Conservation (phyloP, 2,888 invertebrate genomes). For the Eupeodes latifasciatus region DNA sequence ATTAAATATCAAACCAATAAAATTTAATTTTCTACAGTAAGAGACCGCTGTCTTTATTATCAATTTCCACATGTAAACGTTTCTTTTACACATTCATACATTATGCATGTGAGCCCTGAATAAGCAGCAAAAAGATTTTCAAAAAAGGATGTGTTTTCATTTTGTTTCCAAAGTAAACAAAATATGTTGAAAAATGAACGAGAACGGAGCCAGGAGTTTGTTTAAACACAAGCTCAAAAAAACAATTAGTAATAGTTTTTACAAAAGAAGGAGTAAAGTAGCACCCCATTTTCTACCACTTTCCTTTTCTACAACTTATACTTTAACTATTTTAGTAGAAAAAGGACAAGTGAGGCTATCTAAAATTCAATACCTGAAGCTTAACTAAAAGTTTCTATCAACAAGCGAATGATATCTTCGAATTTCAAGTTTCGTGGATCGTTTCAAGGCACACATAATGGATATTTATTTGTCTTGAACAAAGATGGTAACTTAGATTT, state of each 20-base stretch:
- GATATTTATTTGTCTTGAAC: neutral
- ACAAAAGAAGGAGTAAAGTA: neutral
- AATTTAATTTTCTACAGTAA: neutral
- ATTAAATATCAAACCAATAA: too few relatives aligned
- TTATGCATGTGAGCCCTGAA: neutral
- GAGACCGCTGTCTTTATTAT: constrained; percentile 46
- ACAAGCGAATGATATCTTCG: neutral
- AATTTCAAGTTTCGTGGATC: constrained; percentile 31
- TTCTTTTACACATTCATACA: constrained; percentile 40
- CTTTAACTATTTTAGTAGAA: neutral
- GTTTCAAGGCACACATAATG: neutral
- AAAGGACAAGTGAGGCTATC: constrained; percentile 8
- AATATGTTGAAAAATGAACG: constrained; percentile 65
- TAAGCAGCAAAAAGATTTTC: neutral
- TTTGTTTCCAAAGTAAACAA: constrained; percentile 56
- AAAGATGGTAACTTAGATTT: too few relatives aligned
- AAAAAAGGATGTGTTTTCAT: constrained; percentile 47
- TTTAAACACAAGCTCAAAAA: constrained; percentile 22
- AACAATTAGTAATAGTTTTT: neutral
- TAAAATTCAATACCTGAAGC: neutral
- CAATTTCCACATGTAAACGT: constrained; percentile 65
- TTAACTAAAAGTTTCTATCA: neutral
- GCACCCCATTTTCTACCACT: neutral
- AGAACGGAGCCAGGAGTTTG: constrained; percentile 12
- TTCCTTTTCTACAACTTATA: neutral